Evolutionary conservation across 2,888 invertebrate genomes (phyloP).

Genomic region (Stenurella melanura): DNA sequence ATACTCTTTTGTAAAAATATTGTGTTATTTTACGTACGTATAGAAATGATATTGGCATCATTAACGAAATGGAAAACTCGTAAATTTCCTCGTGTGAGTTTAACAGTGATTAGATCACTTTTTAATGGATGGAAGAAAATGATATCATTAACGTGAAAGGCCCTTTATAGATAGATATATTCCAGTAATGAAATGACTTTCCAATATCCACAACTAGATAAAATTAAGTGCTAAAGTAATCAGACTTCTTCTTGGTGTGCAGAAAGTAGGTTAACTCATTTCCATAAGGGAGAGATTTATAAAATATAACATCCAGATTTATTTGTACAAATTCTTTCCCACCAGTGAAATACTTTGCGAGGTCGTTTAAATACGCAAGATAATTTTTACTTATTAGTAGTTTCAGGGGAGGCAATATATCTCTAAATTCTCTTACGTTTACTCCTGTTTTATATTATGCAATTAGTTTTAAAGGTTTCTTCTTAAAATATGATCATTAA

Average conservation of each 20-base stretch:
- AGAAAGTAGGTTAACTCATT: constrained; percentile 25
- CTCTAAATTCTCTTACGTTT: too few species aligned
- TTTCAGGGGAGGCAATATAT: too few species aligned
- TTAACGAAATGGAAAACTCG: constrained; percentile 9
- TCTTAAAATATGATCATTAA: too few species aligned
- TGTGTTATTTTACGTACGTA: too few species aligned
- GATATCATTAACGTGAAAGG: constrained; percentile 6
- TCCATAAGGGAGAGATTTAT: constrained; percentile 16
- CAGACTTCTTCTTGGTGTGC: not conserved
- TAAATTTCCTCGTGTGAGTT: not conserved
- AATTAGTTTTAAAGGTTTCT: too few species aligned
- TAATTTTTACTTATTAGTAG: too few species aligned
- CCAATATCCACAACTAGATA: constrained; percentile 4
- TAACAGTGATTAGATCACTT: constrained; percentile 10
- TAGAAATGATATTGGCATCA: not conserved
- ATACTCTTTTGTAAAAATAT: too few species aligned
- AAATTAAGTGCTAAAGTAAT: constrained; percentile 35
- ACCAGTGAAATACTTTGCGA: not conserved
- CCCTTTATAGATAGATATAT: not conserved
- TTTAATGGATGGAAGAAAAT: constrained; percentile 11
- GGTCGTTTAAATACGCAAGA: not conserved
- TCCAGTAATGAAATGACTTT: constrained; percentile 15
- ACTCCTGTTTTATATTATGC: too few species aligned
- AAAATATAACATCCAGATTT: constrained; percentile 1
- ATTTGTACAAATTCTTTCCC: constrained; percentile 7